Percentiles rank a stretch among this genome's conserved stretches.
Conservation (phyloP, 1,140 invertebrate genomes). For the Bombus terrestris region DNA sequence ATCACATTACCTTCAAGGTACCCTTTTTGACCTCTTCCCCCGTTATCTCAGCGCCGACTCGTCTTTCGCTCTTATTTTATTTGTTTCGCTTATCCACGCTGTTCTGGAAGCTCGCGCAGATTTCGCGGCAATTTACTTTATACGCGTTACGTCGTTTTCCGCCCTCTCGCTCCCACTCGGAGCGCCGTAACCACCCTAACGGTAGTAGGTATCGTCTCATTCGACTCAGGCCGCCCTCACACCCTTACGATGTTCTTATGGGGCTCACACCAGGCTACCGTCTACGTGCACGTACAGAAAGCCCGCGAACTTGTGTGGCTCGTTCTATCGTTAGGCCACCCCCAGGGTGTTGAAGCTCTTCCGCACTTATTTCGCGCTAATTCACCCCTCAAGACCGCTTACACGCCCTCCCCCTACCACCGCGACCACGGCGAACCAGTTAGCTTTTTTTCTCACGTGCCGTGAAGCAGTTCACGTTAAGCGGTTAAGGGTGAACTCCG, state of each 20-base stretch:
- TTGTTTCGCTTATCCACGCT: conserved; percentile 74
- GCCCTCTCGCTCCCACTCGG: conserved; percentile 64
- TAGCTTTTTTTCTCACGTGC: conserved; percentile 80
- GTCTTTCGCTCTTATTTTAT: conserved; percentile 71
- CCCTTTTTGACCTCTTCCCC: conserved; percentile 58
- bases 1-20: conserved; percentile 60
- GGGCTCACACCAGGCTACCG: conserved; percentile 28
- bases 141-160: conserved; percentile 78
- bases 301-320: conserved; percentile 8
- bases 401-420: conserved; percentile 58
- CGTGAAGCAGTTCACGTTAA: conserved; percentile 80
- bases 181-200: conserved; percentile 38
- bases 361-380: conserved; percentile 79
- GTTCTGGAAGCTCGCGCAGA: conserved; percentile 66
- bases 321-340: conserved; percentile 60
- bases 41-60: conserved; percentile 58
- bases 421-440: conserved; percentile 59
- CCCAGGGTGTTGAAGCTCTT: conserved; percentile 58
- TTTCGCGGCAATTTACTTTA: conserved; percentile 81
- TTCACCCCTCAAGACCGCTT: conserved; percentile 81
- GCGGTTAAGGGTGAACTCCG: conserved; percentile 73
- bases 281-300: not conserved
- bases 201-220: conserved; percentile 65
- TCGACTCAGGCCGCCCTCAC: conserved; percentile 50
- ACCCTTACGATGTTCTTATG: conserved; percentile 61